Evolutionary conservation across 2,797 vertebrate genomes (phyloP).

Genomic region (Protonibea diacanthus): DNA sequence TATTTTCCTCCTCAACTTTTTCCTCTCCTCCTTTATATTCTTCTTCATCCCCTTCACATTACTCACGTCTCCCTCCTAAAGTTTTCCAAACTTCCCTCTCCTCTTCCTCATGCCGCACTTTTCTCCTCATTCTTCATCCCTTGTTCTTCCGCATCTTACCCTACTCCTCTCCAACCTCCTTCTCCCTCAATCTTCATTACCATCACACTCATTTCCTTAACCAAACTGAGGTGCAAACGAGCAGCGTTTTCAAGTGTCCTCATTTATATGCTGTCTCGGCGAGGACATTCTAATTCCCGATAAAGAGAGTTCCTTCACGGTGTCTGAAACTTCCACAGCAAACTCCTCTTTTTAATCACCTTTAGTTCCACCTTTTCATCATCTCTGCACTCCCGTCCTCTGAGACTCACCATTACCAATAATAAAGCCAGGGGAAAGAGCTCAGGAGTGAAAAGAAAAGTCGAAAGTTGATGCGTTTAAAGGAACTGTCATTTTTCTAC

Average conservation of each 20-base stretch:
- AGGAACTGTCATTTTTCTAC: too few species aligned
- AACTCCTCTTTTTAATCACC: conserved; percentile 24
- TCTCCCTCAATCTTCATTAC: background rate
- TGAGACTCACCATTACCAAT: conserved; percentile 2
- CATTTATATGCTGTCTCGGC: conserved; percentile 38
- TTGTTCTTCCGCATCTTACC: background rate
- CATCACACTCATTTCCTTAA: conserved; percentile 19
- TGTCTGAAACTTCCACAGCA: conserved; percentile 5
- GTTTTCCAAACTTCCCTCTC: background rate
- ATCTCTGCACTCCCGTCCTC: background rate
- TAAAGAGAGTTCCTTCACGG: background rate
- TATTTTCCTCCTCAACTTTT: background rate
- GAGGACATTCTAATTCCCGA: conserved; percentile 21
- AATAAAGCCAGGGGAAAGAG: background rate
- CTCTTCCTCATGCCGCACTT: background rate
- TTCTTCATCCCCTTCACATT: background rate
- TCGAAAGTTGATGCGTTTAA: background rate
- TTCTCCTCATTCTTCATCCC: background rate
- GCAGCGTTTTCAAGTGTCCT: conserved; percentile 38
- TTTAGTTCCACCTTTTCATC: conserved; percentile 25
- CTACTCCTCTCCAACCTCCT: background rate
- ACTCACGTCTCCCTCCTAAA: background rate
- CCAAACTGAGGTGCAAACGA: conserved; percentile 28
- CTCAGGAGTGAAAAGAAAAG: background rate
- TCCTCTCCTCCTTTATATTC: background rate